Conservation (phyloP, 2,888 invertebrate species). For the Prosopocoilus inquinatus region DNA sequence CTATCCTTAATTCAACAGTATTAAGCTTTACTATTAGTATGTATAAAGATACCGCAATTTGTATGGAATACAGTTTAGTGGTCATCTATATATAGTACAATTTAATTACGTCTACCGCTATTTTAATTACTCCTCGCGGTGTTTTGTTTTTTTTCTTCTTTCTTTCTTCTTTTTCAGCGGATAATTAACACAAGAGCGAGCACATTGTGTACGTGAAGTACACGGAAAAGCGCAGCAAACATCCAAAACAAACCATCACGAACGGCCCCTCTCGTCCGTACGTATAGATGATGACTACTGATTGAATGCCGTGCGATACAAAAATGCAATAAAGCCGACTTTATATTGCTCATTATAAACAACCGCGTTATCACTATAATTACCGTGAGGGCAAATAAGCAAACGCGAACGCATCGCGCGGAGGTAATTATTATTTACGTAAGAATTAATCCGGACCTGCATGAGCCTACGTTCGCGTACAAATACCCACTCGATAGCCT, state of each 20-base stretch:
- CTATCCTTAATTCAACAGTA: too few relatives aligned
- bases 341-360: conserved; percentile 3
- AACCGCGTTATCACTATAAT: conserved; percentile 12
- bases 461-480: conserved; percentile 17
- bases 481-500: conserved; percentile 38
- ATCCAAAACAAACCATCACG: background rate
- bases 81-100: too few relatives aligned
- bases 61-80: too few relatives aligned
- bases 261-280: background rate
- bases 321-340: conserved; percentile 5
- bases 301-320: conserved; percentile 1
- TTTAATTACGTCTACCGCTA: too few relatives aligned
- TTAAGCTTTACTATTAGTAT: too few relatives aligned
- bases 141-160: too few relatives aligned
- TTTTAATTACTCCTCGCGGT: too few relatives aligned
- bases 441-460: conserved; percentile 23
- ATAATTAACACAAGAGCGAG: too few relatives aligned
- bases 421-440: conserved; percentile 10
- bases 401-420: conserved; percentile 7
- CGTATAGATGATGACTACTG: conserved; percentile 3
- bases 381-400: conserved; percentile 10
- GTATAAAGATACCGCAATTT: too few relatives aligned
- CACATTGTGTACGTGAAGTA: too few relatives aligned
- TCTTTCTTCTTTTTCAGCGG: too few relatives aligned
- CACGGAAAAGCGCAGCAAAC: background rate